A percentile compares a stretch with the other conserved stretches of the same genome.
These are phyloP conservation scores for Drosophila setifemur DNA, from an alignment of 1,140 invertebrate genomes.

Conservation along the genomic window DNA sequence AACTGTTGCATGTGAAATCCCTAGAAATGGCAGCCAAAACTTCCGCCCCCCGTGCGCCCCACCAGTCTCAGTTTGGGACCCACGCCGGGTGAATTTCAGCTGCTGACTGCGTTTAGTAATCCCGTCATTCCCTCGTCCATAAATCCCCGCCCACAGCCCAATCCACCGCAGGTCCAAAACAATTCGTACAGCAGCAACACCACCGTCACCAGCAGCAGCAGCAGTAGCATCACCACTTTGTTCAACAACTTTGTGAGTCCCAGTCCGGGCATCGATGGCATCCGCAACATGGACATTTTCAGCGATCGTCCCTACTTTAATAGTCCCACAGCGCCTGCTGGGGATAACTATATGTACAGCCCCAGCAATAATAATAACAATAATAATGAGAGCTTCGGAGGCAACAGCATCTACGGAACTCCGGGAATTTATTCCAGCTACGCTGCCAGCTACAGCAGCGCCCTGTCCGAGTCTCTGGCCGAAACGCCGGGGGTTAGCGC, in stretches of 20 bases:
- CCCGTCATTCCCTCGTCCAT: conserved; percentile 33
- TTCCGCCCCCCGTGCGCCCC: conserved; percentile 49
- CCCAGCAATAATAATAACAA: conserved; percentile 8
- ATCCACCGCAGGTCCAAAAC: conserved; percentile 26
- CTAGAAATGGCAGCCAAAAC: conserved; percentile 39
- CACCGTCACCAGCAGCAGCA: conserved; percentile 12
- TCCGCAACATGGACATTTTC: conserved; percentile 70
- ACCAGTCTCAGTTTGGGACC: conserved; percentile 52
- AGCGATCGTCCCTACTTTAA: conserved; percentile 49
- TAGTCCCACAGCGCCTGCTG: conserved; percentile 48
- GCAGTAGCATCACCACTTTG: conserved; percentile 23
- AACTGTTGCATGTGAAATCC: conserved; percentile 58
- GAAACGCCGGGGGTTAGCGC: conserved; percentile 74
- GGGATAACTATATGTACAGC: conserved; percentile 13
- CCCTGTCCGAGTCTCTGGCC: conserved; percentile 67
- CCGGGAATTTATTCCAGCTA: conserved; percentile 49
- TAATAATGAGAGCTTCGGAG: neutral
- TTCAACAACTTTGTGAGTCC: conserved; percentile 30
- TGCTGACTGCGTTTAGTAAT: conserved; percentile 65
- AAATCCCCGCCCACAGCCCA: conserved; percentile 45
- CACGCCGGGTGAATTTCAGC: conserved; percentile 51
- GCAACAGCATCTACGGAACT: conserved; percentile 33
- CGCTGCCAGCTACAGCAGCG: conserved; percentile 65
- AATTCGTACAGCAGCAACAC: conserved; percentile 29
- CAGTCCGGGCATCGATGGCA: conserved; percentile 58